Conservation (phyloP, 2,888 invertebrate species). For the Apotomis turbidana region DNA sequence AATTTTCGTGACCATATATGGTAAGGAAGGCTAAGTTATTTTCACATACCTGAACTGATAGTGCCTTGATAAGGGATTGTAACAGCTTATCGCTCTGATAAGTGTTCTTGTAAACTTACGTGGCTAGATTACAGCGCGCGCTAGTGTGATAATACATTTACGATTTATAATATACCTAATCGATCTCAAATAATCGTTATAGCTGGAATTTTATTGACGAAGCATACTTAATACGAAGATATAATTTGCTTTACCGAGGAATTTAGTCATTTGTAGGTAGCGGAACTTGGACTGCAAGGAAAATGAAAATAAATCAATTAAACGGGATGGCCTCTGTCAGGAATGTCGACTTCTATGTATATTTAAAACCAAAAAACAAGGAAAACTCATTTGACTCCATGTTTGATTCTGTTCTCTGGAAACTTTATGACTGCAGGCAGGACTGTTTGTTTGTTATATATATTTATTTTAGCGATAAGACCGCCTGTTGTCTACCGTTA, state of each 20-base stretch:
- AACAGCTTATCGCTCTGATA: slow-evolving; percentile 23
- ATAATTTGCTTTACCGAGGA: background rate
- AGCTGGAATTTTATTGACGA: slow-evolving; percentile 19
- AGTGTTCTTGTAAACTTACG: slow-evolving; percentile 22
- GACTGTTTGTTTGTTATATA: too few species aligned
- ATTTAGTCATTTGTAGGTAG: too few species aligned
- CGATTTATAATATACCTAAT: slow-evolving; percentile 6
- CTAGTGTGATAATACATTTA: slow-evolving; percentile 23
- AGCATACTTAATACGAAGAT: background rate
- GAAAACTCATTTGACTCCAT: too few species aligned
- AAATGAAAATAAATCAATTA: too few species aligned
- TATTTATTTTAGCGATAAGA: too few species aligned
- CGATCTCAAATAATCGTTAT: slow-evolving; percentile 18
- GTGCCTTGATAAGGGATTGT: slow-evolving; percentile 63
- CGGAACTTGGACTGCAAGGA: too few species aligned
- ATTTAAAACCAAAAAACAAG: too few species aligned
- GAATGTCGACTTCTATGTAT: too few species aligned
- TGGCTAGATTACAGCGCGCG: slow-evolving; percentile 25
- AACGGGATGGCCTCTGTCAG: too few species aligned
- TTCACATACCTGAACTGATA: slow-evolving; percentile 67
- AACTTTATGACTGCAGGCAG: too few species aligned
- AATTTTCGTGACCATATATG: slow-evolving; percentile 91
- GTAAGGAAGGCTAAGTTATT: slow-evolving; percentile 77
- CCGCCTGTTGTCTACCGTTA: too few species aligned
- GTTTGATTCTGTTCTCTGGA: too few species aligned